Percentiles rank a stretch among this genome's conserved stretches.
Conservation (phyloP, 2,888 invertebrate genomes). For the Teleiodes luculella region DNA sequence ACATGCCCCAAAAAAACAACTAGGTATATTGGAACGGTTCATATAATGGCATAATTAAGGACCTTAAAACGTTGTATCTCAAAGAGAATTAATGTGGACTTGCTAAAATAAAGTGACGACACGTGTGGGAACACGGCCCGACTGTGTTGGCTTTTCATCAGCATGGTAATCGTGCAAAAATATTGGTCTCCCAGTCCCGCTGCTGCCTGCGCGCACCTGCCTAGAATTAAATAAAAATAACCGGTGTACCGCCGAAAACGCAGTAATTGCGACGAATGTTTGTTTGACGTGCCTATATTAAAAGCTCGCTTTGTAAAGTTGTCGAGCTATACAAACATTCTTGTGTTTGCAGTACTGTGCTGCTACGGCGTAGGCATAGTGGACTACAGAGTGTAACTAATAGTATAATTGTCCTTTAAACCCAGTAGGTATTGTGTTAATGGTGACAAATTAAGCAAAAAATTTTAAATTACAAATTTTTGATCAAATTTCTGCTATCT, state of each 20-base stretch:
- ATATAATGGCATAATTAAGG: not conserved
- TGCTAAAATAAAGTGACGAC: conserved; percentile 45
- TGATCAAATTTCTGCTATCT: no score
- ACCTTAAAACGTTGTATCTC: conserved; percentile 16
- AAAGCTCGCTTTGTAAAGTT: conserved; percentile 13
- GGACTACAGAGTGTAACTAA: no score
- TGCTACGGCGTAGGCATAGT: no score
- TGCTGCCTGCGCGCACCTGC: conserved; percentile 55
- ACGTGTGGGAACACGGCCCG: conserved; percentile 44
- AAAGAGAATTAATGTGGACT: conserved; percentile 51
- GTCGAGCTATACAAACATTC: no score
- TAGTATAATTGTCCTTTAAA: no score
- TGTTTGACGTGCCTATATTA: conserved; percentile 49
- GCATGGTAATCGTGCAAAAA: conserved; percentile 76
- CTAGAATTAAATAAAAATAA: conserved; percentile 78
- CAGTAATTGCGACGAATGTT: conserved; percentile 58
- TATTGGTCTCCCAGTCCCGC: conserved; percentile 43
- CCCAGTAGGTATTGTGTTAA: no score
- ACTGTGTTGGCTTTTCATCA: conserved; percentile 76
- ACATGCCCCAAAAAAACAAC: not conserved
- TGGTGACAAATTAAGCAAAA: no score
- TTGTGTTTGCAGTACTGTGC: no score
- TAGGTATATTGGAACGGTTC: not conserved
- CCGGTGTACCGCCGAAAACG: conserved; percentile 54
- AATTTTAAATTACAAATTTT: no score